Evolutionary conservation across 2,113 vertebrate species (phyloP).

Genomic region (Tachysurus vachellii): DNA sequence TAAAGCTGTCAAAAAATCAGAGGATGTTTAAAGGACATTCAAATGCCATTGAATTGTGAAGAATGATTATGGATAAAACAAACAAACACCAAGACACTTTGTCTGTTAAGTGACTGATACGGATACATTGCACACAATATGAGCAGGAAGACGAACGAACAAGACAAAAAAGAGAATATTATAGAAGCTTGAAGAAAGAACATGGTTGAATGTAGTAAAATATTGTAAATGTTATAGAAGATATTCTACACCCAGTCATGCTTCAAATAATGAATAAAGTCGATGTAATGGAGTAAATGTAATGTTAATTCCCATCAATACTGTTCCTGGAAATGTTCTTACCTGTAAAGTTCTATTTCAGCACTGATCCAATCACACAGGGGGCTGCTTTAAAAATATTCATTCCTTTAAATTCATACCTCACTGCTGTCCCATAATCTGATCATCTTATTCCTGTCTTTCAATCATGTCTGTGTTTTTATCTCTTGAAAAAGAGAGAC

Average conservation of each 20-base stretch:
- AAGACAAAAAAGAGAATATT: neutral
- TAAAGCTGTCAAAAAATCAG: slow-evolving; percentile 7
- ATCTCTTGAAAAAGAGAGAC: neutral
- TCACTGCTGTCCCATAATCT: neutral
- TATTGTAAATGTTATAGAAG: neutral
- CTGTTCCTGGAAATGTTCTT: neutral
- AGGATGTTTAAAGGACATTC: slow-evolving; percentile 7
- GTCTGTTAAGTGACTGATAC: neutral
- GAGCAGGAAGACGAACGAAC: no score
- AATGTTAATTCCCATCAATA: neutral
- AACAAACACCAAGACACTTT: no score
- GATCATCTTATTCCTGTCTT: neutral
- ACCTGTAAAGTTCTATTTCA: neutral
- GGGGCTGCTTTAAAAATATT: no score
- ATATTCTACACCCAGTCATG: neutral
- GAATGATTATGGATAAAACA: neutral
- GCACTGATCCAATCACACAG: neutral
- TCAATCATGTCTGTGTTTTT: neutral
- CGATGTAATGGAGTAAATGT: neutral
- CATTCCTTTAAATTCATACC: neutral
- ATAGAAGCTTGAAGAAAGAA: neutral
- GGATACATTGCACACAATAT: neutral
- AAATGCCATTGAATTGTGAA: slow-evolving; percentile 5
- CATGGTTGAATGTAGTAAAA: neutral
- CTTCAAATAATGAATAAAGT: neutral